A percentile compares a stretch with the other conserved stretches of the same genome.
Evolutionary conservation across 2,113 vertebrate species (phyloP).

Genomic region (Nerophis ophidion): DNA sequence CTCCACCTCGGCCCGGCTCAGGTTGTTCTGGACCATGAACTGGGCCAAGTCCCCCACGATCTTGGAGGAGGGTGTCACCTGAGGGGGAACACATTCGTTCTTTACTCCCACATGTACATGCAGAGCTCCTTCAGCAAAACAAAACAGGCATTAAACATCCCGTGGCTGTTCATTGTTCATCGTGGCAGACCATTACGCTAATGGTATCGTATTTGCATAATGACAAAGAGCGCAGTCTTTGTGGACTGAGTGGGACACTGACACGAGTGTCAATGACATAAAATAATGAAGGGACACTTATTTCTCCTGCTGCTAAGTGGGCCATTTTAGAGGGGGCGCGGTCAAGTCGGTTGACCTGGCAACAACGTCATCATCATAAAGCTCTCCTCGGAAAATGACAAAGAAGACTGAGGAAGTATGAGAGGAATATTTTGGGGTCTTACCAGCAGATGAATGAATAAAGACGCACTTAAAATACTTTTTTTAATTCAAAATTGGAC

Average conservation of each 20-base stretch:
- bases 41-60: constrained; percentile 94
- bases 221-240: constrained; percentile 45
- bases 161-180: constrained; percentile 48
- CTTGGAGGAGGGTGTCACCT: constrained; percentile 94
- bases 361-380: background rate
- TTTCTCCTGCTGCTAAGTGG: constrained; percentile 14
- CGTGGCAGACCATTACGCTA: constrained; percentile 47
- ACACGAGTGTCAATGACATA: constrained; percentile 26
- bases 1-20: constrained; percentile 79
- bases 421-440: background rate
- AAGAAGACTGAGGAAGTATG: background rate
- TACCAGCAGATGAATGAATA: background rate
- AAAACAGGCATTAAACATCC: constrained; percentile 40
- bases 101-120: too few relatives aligned
- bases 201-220: constrained; percentile 46
- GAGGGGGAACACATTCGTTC: background rate
- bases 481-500: too few relatives aligned
- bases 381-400: constrained; percentile 1
- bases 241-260: constrained; percentile 25
- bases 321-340: constrained; percentile 12
- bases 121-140: background rate
- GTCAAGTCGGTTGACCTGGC: constrained; percentile 13
- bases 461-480: too few relatives aligned
- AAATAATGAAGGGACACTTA: constrained; percentile 15
- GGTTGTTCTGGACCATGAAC: constrained; percentile 94